These are phyloP conservation scores for Lepidurus arcticus DNA, from an alignment of 1,140 invertebrate genomes.

Conservation along the genomic window DNA sequence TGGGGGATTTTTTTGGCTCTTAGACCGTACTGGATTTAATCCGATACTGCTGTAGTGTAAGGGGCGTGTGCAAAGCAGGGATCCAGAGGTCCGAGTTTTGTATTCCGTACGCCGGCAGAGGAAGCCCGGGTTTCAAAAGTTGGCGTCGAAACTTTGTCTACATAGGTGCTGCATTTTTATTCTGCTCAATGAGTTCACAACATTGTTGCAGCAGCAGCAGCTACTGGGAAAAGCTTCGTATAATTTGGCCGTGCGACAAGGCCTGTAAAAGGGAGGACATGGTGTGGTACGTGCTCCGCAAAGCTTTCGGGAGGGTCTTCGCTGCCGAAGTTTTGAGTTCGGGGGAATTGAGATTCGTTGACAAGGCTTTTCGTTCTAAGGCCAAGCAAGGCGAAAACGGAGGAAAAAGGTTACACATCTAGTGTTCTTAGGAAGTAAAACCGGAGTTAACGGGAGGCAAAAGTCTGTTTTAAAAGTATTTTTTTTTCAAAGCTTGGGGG, in stretches of 20 bases:
- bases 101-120: background rate
- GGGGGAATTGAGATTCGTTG: constrained; percentile 9
- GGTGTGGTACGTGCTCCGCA: background rate
- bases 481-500: background rate
- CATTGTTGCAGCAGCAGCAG: background rate
- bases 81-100: background rate
- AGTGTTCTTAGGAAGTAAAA: no score
- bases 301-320: background rate
- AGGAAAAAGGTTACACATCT: background rate
- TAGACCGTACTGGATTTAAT: background rate
- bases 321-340: background rate
- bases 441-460: background rate
- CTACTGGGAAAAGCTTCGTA: background rate
- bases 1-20: background rate
- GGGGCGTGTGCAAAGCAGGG: no score
- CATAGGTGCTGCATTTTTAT: constrained; percentile 15
- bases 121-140: background rate
- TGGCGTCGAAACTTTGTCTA: background rate
- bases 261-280: background rate
- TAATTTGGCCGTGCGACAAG: background rate
- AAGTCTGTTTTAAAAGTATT: background rate
- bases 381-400: background rate
- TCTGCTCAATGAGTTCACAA: background rate
- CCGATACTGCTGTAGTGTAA: background rate
- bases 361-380: background rate